Evolutionary conservation across 2,113 vertebrate species (phyloP).

Genomic region (Rhea pennata): DNA sequence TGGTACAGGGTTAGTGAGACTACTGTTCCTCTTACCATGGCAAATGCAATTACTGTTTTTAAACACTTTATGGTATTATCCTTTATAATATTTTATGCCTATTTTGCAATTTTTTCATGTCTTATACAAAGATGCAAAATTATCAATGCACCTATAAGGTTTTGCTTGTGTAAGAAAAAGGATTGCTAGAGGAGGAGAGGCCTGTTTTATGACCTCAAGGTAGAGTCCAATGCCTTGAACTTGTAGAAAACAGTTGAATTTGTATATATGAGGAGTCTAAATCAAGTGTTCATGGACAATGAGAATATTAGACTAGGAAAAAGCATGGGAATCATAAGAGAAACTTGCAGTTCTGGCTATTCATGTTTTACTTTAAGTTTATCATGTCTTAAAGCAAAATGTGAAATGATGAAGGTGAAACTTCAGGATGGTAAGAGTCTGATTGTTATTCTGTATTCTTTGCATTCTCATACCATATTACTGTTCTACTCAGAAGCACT

Average conservation of each 20-base stretch:
- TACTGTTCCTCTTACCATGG: background rate
- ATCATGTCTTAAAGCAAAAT: background rate
- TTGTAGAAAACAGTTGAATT: background rate
- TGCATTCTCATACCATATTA: background rate
- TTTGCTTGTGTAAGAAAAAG: background rate
- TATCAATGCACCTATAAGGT: background rate
- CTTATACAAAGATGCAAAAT: background rate
- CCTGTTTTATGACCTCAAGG: background rate
- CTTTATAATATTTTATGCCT: background rate
- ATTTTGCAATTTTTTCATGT: background rate
- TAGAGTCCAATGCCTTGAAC: background rate
- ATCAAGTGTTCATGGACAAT: background rate
- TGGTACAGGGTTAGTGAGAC: background rate
- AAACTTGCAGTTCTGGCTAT: background rate
- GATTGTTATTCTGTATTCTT: background rate
- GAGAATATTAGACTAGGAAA: background rate
- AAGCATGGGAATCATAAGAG: background rate
- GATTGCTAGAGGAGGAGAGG: background rate
- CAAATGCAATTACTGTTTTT: background rate
- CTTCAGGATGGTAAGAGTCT: background rate
- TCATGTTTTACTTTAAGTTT: background rate
- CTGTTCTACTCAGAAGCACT: background rate
- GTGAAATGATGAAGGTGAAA: background rate
- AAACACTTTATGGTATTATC: too few relatives aligned
- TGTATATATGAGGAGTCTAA: background rate